These are phyloP conservation scores for Sylvietta virens DNA, from an alignment of 2,113 vertebrate genomes.

Conservation along the genomic window DNA sequence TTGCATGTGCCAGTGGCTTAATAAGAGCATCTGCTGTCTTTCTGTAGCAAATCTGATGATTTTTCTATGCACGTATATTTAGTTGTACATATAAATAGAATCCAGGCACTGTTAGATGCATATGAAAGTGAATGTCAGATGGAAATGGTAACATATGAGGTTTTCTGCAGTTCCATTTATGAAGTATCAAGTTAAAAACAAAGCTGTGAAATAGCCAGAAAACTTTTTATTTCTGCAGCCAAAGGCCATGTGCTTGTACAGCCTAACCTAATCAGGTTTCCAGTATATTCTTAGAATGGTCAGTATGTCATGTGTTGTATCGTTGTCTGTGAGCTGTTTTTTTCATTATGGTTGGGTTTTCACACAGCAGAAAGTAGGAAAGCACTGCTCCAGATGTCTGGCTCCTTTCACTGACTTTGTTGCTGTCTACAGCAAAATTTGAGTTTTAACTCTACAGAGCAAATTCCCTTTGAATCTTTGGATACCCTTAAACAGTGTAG, in stretches of 20 bases:
- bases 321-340: neutral
- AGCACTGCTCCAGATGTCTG: constrained; percentile 64
- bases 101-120: constrained; percentile 27
- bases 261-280: constrained; percentile 36
- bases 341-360: constrained; percentile 32
- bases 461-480: constrained; percentile 66
- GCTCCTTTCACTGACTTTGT: constrained; percentile 43
- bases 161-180: constrained; percentile 45
- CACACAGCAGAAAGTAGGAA: neutral
- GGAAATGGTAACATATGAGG: constrained; percentile 42
- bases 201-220: constrained; percentile 35
- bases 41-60: constrained; percentile 35
- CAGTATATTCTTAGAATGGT: constrained; percentile 26
- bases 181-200: constrained; percentile 1
- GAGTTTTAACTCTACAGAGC: constrained; percentile 62
- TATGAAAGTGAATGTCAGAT: constrained; percentile 43
- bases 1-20: constrained; percentile 49
- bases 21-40: constrained; percentile 71
- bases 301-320: neutral
- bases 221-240: constrained; percentile 6
- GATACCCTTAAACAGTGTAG: constrained; percentile 46
- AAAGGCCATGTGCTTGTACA: constrained; percentile 9
- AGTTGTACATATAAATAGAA: constrained; percentile 47
- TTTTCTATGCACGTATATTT: constrained; percentile 57
- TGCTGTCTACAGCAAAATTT: constrained; percentile 69